Evolutionary conservation across 1,140 invertebrate genomes (phyloP).

Genomic region (Saccostrea cuccullata): DNA sequence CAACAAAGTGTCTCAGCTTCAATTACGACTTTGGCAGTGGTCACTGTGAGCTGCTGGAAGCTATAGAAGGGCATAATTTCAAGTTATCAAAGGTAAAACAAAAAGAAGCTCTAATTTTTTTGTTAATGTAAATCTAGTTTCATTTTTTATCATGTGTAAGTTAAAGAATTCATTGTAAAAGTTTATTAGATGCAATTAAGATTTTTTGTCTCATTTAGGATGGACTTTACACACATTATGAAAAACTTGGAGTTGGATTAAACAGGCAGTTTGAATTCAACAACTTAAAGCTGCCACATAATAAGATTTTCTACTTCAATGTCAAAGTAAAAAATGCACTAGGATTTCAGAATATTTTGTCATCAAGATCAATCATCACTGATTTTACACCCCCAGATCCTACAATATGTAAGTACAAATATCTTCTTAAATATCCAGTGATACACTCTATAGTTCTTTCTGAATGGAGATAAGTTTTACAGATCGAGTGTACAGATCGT

Average conservation of each 20-base stretch:
- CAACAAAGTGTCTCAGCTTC: constrained; percentile 64
- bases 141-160: no score
- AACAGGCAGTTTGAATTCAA: constrained; percentile 53
- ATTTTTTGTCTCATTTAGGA: constrained; percentile 17
- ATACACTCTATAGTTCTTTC: no score
- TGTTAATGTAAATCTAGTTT: no score
- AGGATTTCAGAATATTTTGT: constrained; percentile 61
- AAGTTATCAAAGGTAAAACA: constrained; percentile 56
- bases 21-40: constrained; percentile 64
- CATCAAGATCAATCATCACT: constrained; percentile 58
- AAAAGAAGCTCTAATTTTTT: no score
- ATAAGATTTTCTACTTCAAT: constrained; percentile 64
- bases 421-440: no score
- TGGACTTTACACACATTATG: constrained; percentile 59
- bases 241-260: constrained; percentile 62
- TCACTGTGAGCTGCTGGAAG: constrained; percentile 60
- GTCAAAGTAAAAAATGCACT: constrained; percentile 60
- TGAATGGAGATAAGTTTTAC: neutral
- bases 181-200: no score
- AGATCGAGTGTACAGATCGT: neutral
- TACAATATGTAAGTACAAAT: constrained; percentile 25
- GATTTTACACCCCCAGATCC: constrained; percentile 68
- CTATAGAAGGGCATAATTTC: constrained; percentile 62
- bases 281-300: constrained; percentile 57
- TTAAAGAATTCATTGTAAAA: no score